Evolutionary conservation across 2,888 invertebrate genomes (phyloP), one percentile per base, ranked within the genome.

Genomic region (Calameuta filiformis): DNA sequence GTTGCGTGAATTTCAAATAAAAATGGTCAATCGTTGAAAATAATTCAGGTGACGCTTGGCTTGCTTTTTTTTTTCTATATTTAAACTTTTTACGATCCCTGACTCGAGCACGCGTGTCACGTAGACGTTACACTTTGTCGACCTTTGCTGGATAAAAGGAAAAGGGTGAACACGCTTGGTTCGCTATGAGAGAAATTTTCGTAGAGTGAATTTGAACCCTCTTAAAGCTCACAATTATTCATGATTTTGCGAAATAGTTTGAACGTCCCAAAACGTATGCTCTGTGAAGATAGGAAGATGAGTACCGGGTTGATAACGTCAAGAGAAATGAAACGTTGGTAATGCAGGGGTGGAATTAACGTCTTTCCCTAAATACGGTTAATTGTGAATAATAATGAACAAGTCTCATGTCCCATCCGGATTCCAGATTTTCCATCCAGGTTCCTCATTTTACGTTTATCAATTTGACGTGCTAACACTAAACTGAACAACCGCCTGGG

Each of bases 321-420:
- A 23, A 23, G 40, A 56, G 40, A 56, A 56, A 15, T 56, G 23
- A 56, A 23, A 56, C 9, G 40, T 56, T 56, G 23, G 9, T 56
- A 56, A 56, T 23, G 6, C 23, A 56, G 40, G 40, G 1, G 15
- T 23, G 15, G 2, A 23, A 56, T 56, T 23, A 56, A 56, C 9
- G 23, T 23, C 23, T 56, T 56, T 56, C 23, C 23, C 71, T 82
- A 82, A 81, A 80, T 79, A 79, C 78, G 81, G 81, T 83, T 84
- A 83, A 84, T 83, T 84, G 81, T 75, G 80, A 83, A 84, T 79
- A 84, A 83, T 80, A 84, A 84, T 84, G 77, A 80, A 1, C 6
- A 9, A 56, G 40, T 56, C 40, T 15, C 12, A 40, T 1, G 40
- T 40, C 40, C 15, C 40, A 12, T 37, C 37, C 37, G 4, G 37